Conservation (phyloP, 64 coral and sea anemone genomes). For the Orbicella faveolata region DNA sequence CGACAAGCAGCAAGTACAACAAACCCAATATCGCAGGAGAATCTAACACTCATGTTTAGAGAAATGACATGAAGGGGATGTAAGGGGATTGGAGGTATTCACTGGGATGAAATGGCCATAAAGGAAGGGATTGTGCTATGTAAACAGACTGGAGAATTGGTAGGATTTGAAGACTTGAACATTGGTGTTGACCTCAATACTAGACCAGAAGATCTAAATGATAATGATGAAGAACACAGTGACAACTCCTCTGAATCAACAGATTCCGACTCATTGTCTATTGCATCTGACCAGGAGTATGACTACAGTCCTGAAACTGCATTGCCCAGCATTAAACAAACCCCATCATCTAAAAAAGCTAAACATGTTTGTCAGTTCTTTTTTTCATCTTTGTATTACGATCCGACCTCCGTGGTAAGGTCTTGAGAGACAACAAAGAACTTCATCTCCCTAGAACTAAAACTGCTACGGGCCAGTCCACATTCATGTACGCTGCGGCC, state of each 20-base stretch:
- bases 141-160: slow-evolving; percentile 46
- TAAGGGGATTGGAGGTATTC: slow-evolving; percentile 39
- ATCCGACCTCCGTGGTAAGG: too few species aligned
- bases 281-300: neutral
- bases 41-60: slow-evolving; percentile 30
- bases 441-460: too few species aligned
- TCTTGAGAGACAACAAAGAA: too few species aligned
- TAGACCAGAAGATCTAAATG: slow-evolving; percentile 4
- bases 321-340: neutral
- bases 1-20: slow-evolving; percentile 24
- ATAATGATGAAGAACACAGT: slow-evolving; percentile 6
- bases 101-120: slow-evolving; percentile 60
- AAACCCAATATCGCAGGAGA: slow-evolving; percentile 27
- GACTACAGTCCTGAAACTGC: neutral
- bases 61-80: slow-evolving; percentile 59
- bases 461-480: too few species aligned
- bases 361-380: slow-evolving; percentile 49
- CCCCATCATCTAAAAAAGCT: neutral
- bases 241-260: too few species aligned
- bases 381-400: slow-evolving; percentile 9
- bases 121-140: slow-evolving; percentile 56
- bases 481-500: too few species aligned
- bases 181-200: slow-evolving; percentile 24
- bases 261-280: neutral
- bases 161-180: slow-evolving; percentile 48